Base-by-base conservation (phyloP, 2,797 vertebrate species). In the Thripadectes ignobilis region DNA sequence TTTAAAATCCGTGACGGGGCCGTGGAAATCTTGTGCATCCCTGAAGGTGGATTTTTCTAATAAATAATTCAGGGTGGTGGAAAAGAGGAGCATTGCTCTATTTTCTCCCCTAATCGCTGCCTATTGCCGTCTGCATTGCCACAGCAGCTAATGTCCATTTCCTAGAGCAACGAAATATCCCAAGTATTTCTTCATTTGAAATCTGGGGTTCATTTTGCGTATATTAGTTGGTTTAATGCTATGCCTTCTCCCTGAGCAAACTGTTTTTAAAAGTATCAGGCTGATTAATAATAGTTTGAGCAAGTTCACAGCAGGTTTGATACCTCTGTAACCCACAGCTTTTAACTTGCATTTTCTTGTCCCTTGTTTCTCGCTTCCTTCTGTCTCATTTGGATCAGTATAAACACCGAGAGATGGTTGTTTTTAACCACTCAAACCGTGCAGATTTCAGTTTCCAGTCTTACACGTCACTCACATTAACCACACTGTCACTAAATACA, bases 51-150 rank as follows among this genome's bases (percentile, higher is more conserved):
- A 3, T 43, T 85, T 87, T 39, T 46, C 14, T 57, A 5, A 34
- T 89, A 41, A 92, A 36, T 91, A 74, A 49, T 49, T 83, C 12
- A 38, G 38, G 11, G 30, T 8, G 7, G 36, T 19, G 21, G 43
- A 67, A 41, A 27, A 54, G n/a, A 69, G 45, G 27, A 48, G 41
- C 6, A 2, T 39, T 79, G 69, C 27, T 45, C 27, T 36, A 1
- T 51, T 59, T 73, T 51, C 29, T 10, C 5, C 34, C 7, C 0
- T 29, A n/a, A 15, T 14, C 52, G 36, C 39, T 41, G 58, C 34
- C 20, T 21, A 0, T 87, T 54, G 59, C 45, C 10, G 0, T 29
- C 52, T n/a, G 18, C 4, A 0, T 29, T 41, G 69, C 52, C 21
- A 1, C 6, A 10, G 46, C 21, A 52, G 55, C 36, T 48, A 34